Base-by-base conservation (phyloP, 2,797 vertebrate species). In the Gephyroberyx darwinii region DNA sequence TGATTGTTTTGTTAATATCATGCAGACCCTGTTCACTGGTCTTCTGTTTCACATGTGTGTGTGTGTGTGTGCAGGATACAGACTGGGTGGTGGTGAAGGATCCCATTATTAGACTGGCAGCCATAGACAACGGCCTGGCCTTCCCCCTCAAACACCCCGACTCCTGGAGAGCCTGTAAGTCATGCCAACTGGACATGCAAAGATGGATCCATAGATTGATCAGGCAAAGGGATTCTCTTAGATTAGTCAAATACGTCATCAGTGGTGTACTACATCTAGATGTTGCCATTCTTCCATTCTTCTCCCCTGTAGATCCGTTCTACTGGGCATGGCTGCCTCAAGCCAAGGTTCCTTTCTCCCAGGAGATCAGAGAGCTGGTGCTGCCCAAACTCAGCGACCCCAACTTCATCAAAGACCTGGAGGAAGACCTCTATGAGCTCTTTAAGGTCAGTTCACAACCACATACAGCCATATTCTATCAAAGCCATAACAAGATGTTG, bases 241-340 rank as follows among this genome's bases (percentile, higher is more conserved):
- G 14, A 43, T 16, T 26, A 53, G 22, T 10, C 13, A 17, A 55
- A 41, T 4, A 13, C 39, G 10, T 2, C 39, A 41, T 41, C 10
- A 41, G 13, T 13, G 1, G 10, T 41, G 12, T 10, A 41, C 39
- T 13, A 13, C 39, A 41, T 41, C 9, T 9, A 10, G 39, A 41
- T 13, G 37, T 2, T 54, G 5, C n/a, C 8, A n/a, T n/a, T n/a
- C 33, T 14, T 22, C 16, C 30, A 3, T 39, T 19, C 31, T 4
- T 2, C 2, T 37, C 76, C 52, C 79, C 48, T 69, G 62, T 86
- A 96, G 96, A 96, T 88, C 96, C 96, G 0, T 96, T 96, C 89
- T 96, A 96, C 82, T 96, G 96, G 96, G 95, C 96, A 14, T 96
- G 96, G 96, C 89, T 96, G 56, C 92, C 94, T 4, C 96, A 96